Conservation (phyloP, 2,888 invertebrate species). For the Dastarcus helophoroides region DNA sequence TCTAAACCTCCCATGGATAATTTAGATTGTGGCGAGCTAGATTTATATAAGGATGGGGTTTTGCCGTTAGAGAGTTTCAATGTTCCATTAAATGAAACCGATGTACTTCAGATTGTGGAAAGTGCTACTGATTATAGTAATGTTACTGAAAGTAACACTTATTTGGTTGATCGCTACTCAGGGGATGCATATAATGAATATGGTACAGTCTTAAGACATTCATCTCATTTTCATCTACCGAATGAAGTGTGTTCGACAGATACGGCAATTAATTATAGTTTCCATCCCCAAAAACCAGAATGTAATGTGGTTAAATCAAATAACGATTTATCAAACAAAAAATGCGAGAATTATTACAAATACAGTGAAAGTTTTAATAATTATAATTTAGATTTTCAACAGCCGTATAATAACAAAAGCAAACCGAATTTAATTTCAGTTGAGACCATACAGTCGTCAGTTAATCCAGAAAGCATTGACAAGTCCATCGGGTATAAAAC, state of each 20-base stretch:
- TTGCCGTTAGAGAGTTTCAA: conserved; percentile 12
- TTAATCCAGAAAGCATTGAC: conserved; percentile 5
- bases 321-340: conserved; percentile 2
- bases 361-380: background rate
- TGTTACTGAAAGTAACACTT: too few species aligned
- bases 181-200: too few species aligned
- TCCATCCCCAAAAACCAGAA: conserved; percentile 7
- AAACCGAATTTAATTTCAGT: conserved; percentile 5
- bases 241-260: conserved; percentile 7
- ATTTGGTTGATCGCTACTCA: too few species aligned
- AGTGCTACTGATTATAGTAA: conserved; percentile 12
- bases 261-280: conserved; percentile 11
- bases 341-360: conserved; percentile 4
- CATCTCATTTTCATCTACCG: conserved; percentile 5
- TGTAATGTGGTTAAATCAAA: background rate
- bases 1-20: conserved; percentile 14
- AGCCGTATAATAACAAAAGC: background rate
- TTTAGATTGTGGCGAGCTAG: conserved; percentile 11
- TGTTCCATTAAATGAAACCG: conserved; percentile 12
- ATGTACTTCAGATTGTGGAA: conserved; percentile 14
- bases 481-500: background rate
- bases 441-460: conserved; percentile 5
- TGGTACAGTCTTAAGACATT: conserved; percentile 10
- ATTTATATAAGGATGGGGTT: conserved; percentile 12
- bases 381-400: background rate